These are phyloP conservation scores for Caenorhabditis panamensis DNA, from an alignment of 2,888 invertebrate species.

Conservation along the genomic window DNA sequence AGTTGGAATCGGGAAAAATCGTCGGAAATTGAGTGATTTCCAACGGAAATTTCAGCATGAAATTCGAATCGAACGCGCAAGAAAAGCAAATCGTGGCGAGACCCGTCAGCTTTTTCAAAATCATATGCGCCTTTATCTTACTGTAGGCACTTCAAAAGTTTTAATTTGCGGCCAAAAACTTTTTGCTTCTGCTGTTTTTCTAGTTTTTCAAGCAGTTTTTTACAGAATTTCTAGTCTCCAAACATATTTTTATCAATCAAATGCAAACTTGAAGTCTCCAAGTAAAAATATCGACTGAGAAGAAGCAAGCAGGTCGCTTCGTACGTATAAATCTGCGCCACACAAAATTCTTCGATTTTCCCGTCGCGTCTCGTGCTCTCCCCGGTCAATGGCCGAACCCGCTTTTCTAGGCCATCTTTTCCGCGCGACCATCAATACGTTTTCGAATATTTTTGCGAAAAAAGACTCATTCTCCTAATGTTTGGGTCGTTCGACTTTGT, in stretches of 20 bases:
- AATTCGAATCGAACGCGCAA: too few species aligned
- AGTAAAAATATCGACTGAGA: background rate
- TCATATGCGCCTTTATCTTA: background rate
- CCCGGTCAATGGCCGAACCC: slow-evolving; percentile 25
- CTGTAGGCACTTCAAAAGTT: background rate
- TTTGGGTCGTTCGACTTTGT: background rate
- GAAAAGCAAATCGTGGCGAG: background rate
- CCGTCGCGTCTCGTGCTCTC: slow-evolving; percentile 47
- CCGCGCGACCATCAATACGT: slow-evolving; percentile 36
- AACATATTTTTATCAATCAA: too few species aligned
- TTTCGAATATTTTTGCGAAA: slow-evolving; percentile 19
- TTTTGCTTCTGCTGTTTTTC: too few species aligned
- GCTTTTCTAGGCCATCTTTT: slow-evolving; percentile 39
- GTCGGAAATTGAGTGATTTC: too few species aligned
- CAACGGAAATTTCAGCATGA: too few species aligned
- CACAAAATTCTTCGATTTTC: slow-evolving; percentile 48
- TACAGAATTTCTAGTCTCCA: too few species aligned
- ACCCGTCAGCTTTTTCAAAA: background rate
- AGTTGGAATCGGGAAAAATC: too few species aligned
- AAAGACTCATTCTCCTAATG: too few species aligned
- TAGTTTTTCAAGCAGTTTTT: too few species aligned
- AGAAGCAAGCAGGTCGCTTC: background rate
- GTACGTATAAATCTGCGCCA: slow-evolving; percentile 14
- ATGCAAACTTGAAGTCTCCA: too few species aligned
- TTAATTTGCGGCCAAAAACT: too few species aligned